Conservation (phyloP, 2,113 vertebrate genomes). For the Ceratotherium simum region DNA sequence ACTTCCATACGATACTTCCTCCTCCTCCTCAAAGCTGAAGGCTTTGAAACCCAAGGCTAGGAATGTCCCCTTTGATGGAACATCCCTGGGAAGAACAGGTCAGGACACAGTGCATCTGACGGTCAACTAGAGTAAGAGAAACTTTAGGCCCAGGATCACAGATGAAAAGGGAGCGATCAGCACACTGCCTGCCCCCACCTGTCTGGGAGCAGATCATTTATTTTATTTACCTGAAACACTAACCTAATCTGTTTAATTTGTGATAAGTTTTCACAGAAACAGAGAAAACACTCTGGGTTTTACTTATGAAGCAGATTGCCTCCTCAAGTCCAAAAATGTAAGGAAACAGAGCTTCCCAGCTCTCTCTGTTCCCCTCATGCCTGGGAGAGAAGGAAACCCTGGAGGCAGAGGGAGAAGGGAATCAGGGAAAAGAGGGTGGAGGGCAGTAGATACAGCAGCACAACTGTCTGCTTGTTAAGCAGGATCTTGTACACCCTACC, state of each 20-base stretch:
- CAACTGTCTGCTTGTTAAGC: neutral
- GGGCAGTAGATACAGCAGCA: neutral
- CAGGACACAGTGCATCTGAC: neutral
- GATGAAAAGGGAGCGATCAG: neutral
- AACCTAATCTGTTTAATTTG: constrained; percentile 13
- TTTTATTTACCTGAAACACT: constrained; percentile 15
- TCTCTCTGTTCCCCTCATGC: neutral
- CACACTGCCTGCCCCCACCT: neutral
- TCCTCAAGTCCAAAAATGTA: neutral
- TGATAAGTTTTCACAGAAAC: neutral
- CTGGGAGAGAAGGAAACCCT: neutral
- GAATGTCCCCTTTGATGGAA: neutral
- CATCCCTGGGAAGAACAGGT: neutral
- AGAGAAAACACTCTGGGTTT: neutral
- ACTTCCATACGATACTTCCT: constrained; percentile 61
- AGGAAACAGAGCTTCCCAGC: neutral
- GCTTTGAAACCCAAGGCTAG: constrained; percentile 57
- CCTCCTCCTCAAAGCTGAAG: constrained; percentile 50
- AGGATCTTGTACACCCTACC: neutral
- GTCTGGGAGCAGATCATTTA: neutral
- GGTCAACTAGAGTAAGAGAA: neutral
- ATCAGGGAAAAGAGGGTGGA: neutral
- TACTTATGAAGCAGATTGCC: neutral
- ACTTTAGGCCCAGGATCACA: neutral
- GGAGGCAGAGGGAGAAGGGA: neutral